Conservation (phyloP, 2,113 vertebrate genomes). For the Struthidea cinerea region DNA sequence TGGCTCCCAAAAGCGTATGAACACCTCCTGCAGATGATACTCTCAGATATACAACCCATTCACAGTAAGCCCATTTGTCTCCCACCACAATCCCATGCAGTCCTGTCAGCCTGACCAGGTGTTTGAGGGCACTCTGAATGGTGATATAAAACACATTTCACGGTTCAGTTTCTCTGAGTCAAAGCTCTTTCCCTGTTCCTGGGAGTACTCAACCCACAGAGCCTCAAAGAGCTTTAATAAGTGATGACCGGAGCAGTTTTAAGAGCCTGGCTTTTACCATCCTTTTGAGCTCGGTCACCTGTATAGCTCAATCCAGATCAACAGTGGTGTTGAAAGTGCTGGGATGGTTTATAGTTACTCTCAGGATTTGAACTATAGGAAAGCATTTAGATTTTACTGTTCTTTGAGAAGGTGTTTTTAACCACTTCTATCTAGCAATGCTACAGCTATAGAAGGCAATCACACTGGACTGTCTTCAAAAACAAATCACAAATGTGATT, state of each 20-base stretch:
- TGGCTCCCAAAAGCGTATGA: background rate
- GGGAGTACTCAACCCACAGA: background rate
- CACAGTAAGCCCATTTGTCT: background rate
- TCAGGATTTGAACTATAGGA: background rate
- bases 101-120: background rate
- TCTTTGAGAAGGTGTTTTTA: constrained; percentile 5
- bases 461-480: background rate
- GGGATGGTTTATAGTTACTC: background rate
- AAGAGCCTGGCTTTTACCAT: constrained; percentile 51
- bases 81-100: background rate
- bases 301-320: background rate
- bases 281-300: constrained; percentile 15
- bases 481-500: background rate
- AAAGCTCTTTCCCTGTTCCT: constrained; percentile 28
- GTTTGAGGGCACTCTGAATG: background rate
- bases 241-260: constrained; percentile 39
- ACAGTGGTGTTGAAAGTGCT: constrained; percentile 3
- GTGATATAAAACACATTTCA: background rate
- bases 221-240: constrained; percentile 29
- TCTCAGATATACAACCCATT: background rate
- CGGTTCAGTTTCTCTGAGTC: background rate
- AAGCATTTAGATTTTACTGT: background rate
- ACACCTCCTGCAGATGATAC: background rate
- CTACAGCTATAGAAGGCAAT: background rate
- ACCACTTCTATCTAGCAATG: background rate